phyloP scores from a whole-genome alignment of 2,888 invertebrate species.

The Eumacrocentrus americanus region DNA sequence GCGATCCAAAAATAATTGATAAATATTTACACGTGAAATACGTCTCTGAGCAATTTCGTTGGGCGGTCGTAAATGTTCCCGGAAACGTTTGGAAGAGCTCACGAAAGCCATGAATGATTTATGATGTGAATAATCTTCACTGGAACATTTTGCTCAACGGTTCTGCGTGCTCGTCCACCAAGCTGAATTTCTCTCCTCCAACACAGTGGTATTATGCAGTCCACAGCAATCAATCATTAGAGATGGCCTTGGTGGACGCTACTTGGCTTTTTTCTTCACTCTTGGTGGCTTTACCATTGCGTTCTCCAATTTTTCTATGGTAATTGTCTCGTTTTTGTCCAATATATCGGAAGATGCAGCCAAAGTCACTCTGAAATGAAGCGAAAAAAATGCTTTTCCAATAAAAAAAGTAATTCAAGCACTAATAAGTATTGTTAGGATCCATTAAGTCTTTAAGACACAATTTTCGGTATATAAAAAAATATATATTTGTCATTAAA shows the following conservation, averaged over 20 bases:
- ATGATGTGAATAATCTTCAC: background rate
- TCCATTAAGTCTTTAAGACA: background rate
- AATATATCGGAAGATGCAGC: conserved; percentile 50
- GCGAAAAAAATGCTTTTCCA: background rate
- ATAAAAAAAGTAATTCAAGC: too few species aligned
- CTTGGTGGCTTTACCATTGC: conserved; percentile 58
- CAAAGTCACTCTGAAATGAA: conserved; percentile 52
- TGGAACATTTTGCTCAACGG: background rate
- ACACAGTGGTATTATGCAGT: conserved; percentile 3
- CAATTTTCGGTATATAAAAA: background rate
- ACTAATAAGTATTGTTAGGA: too few species aligned
- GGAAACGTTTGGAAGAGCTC: background rate
- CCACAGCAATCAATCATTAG: conserved; percentile 35
- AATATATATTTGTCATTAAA: conserved; percentile 2
- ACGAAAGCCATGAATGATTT: background rate
- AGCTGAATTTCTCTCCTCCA: conserved; percentile 22
- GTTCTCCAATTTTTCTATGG: conserved; percentile 51
- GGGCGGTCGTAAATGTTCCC: conserved; percentile 2
- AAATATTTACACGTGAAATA: conserved; percentile 6
- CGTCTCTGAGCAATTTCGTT: conserved; percentile 7
- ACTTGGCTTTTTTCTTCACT: conserved; percentile 64
- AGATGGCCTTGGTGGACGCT: conserved; percentile 34
- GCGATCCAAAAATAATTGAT: conserved; percentile 13
- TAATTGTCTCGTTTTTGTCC: conserved; percentile 47
- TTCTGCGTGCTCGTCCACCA: conserved; percentile 12